Evolutionary conservation across 2,888 invertebrate species (phyloP), one percentile per base, ranked within the genome.

Genomic region (Cremastinae sp.): DNA sequence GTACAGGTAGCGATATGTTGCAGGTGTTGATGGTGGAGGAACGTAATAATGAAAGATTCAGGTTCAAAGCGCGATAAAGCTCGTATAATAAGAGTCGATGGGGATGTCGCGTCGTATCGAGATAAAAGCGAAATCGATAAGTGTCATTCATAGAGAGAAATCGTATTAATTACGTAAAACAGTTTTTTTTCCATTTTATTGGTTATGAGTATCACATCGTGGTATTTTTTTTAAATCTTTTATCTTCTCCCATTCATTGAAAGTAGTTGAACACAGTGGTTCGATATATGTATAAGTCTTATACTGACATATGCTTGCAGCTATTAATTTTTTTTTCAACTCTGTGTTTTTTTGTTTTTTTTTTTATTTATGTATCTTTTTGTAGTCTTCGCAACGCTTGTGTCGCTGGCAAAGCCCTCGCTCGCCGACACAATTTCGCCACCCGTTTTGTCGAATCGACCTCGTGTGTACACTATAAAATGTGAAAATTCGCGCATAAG

Each of bases 241-340:
- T 62, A 70, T 74, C 65, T 64, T 78, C 66, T 74, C 70, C 56
- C 72, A 72, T 79, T 75, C 79, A 74, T 74, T 72, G 66, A 80
- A 82, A 81, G 74, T 78, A 83, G 82, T 79, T 84, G 84, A 83
- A 84, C 83, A 84, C 83, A 83, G 80, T 74, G 79, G 82, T 80
- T 83, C 80, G 77, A 82, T 80, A 80, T 28, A 28, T 28, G 28
- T 81, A 79, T 79, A 80, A 81, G 79, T 81, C 73, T 77, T 78
- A 79, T 76, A 74, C 73, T 78, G 79, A 79, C 79, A 61, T 77
- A 73, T 78, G 73, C 59, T 78, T 78, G 71, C 74, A 75, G 68
- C 73, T 78, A 75, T 77, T 69, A 68, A 18, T 61, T 62, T 73
- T 53, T 56, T 74, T 66, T 70, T 76, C 45, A 68, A 75, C 43